Base-by-base conservation (phyloP, 2,888 invertebrate genomes). In the Himalopsyche anomala region DNA sequence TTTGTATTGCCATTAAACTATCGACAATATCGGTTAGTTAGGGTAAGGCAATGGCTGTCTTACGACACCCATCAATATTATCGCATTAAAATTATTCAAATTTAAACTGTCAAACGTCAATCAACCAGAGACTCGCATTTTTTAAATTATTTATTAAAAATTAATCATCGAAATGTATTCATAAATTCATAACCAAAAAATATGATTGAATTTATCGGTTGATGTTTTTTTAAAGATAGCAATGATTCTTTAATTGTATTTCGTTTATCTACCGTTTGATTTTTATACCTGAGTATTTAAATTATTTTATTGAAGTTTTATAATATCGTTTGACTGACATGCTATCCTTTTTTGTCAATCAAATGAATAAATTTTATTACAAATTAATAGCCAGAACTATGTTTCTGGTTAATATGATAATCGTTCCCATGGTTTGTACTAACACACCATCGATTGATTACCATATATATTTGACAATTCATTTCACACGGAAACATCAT, bases 41-140 rank as follows among this genome's bases (percentile, higher is more conserved):
- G 83, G 86, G 85, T 51, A 38, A 82, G n/a, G 80, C 6, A 45
- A 54, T 80, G 54, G 79, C 84, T 86, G 81, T 87, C 56, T 81
- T 80, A 80, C 51, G 81, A 79, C 62, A 74, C 82, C 84, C 84
- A 79, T 87, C 88, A 56, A 88, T 88, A 85, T 85, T 83, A 86
- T 86, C 84, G 79, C 81, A 86, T 86, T 85, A 80, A 85, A 88
- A 88, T 88, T 87, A 87, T 88, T 88, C 87, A 88, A 87, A 51
- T 51, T 62, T 38, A 74, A 87, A 88, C 87, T 86, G 87, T 88
- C 88, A 88, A 84, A 85, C 45, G 88, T 88, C 88, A 88, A 87
- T 88, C 88, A 88, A 85, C 42, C 11, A 40, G 42, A 8, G 54
- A 19, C 36, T 82, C 38, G 80, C 56, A 54, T 19, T 40, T 79